Conservation (phyloP, 2,888 invertebrate species). For the Orchestes rusci region DNA sequence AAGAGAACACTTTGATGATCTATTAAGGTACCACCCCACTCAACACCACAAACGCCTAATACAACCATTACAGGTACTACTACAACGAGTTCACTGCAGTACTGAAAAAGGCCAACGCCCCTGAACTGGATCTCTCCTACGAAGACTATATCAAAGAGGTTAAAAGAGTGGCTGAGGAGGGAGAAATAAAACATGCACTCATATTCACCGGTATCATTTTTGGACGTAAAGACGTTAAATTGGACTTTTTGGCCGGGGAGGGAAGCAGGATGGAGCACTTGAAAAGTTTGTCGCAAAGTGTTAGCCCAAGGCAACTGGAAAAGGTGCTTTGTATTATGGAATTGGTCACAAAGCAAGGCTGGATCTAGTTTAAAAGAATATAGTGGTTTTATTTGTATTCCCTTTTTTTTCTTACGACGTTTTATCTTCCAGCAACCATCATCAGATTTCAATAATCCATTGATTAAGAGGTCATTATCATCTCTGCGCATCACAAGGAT, state of each 20-base stretch:
- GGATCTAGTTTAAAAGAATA: conserved; percentile 6
- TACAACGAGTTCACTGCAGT: conserved; percentile 6
- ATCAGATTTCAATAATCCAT: no score
- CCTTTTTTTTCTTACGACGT: no score
- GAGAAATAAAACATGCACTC: conserved; percentile 6
- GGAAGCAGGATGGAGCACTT: conserved; percentile 2
- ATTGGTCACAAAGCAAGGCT: conserved; percentile 4
- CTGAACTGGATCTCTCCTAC: conserved; percentile 10
- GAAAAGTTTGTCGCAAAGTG: background rate
- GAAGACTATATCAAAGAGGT: conserved; percentile 9
- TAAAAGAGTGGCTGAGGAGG: conserved; percentile 1
- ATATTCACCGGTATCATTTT: conserved; percentile 9
- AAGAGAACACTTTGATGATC: conserved; percentile 10
- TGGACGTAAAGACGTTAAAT: conserved; percentile 7
- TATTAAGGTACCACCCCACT: conserved; percentile 12
- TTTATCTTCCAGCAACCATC: no score
- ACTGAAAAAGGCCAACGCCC: conserved; percentile 1
- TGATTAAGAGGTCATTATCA: no score
- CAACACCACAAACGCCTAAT: no score
- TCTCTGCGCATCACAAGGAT: no score
- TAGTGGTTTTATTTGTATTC: no score
- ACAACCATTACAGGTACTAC: no score
- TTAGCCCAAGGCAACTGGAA: conserved; percentile 4
- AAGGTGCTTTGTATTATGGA: conserved; percentile 2
- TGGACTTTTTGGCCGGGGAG: conserved; percentile 3